Evolutionary conservation across 1,140 invertebrate genomes (phyloP), one percentile per base, ranked within the genome.

Genomic region (Chymomyza costata): DNA sequence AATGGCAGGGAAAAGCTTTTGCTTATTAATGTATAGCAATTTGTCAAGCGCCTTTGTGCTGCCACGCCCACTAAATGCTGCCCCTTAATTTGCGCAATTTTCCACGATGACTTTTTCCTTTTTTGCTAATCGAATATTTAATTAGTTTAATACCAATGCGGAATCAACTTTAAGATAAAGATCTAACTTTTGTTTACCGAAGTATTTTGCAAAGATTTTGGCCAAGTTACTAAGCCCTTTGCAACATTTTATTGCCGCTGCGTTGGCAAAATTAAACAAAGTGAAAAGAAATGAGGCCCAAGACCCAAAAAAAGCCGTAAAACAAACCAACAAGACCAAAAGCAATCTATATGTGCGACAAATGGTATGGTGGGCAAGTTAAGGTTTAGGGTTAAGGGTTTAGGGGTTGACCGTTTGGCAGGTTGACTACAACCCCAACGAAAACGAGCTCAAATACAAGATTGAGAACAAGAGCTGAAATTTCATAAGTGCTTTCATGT

Each of bases 401-500:
- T n/a, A n/a, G n/a, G n/a, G n/a, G n/a, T n/a, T n/a, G n/a, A n/a
- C n/a, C n/a, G n/a, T n/a, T n/a, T n/a, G n/a, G 10, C 25, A 35
- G 14, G 18, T 21, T 41, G 10, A 19, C 18, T 28, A 45, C 32
- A 53, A 25, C 32, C 32, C 43, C 6, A 31, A 17, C 32, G 18
- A n/a, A 40, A 53, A 53, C 56, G 62, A 78, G 65, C 71, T 78
- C 66, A 76, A 69, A 59, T 63, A 76, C 71, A 76, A 78, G 66
- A 58, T 78, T 66, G 71, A 40, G 71, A 76, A 78, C 66, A 76
- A 70, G 62, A 78, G 66, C 52, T 78, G 62, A 39, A 70, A 76
- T 78, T 78, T 70, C 71, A 78, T 76, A 76, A 76, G 70, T 76
- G 71, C 62, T 70, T 70, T 76, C 65, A 61, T 65, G 52, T 59